These are phyloP conservation scores for Catharus minimus DNA, from an alignment of 2,113 vertebrate genomes.

Conservation along the genomic window DNA sequence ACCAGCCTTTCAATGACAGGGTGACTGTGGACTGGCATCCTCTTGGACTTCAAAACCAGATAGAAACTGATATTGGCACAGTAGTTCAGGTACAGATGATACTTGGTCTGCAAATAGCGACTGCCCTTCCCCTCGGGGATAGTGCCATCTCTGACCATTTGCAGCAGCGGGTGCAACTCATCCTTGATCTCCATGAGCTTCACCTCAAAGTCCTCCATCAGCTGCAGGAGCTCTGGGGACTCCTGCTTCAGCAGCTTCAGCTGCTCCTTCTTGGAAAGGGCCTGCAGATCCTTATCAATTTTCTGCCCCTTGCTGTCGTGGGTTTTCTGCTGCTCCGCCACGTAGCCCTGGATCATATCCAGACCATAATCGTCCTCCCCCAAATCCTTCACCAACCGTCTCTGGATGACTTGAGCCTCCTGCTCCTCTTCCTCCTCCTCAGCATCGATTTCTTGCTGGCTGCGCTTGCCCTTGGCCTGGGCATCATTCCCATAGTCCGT, in stretches of 20 bases:
- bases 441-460: slow-evolving; percentile 79
- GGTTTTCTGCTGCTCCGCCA: slow-evolving; percentile 65
- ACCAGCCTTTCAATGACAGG: slow-evolving; percentile 92
- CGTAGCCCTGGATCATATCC: slow-evolving; percentile 84
- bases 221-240: slow-evolving; percentile 92
- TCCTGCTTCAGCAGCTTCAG: slow-evolving; percentile 93
- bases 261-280: slow-evolving; percentile 89
- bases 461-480: slow-evolving; percentile 59
- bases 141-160: slow-evolving; percentile 79
- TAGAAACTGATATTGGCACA: slow-evolving; percentile 97
- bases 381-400: slow-evolving; percentile 81
- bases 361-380: slow-evolving; percentile 93
- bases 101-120: slow-evolving; percentile 87
- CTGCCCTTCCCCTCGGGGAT: slow-evolving; percentile 89
- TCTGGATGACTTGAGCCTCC: slow-evolving; percentile 91
- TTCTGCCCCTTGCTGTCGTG: slow-evolving; percentile 67
- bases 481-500: slow-evolving; percentile 77
- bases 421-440: slow-evolving; percentile 93
- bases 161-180: slow-evolving; percentile 86
- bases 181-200: slow-evolving; percentile 89
- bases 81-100: slow-evolving; percentile 93
- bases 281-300: slow-evolving; percentile 87
- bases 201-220: slow-evolving; percentile 90
- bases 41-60: slow-evolving; percentile 89
- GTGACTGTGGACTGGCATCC: slow-evolving; percentile 86